These are phyloP conservation scores for Drosophila ezoana DNA, from an alignment of 2,888 invertebrate genomes.

Conservation along the genomic window DNA sequence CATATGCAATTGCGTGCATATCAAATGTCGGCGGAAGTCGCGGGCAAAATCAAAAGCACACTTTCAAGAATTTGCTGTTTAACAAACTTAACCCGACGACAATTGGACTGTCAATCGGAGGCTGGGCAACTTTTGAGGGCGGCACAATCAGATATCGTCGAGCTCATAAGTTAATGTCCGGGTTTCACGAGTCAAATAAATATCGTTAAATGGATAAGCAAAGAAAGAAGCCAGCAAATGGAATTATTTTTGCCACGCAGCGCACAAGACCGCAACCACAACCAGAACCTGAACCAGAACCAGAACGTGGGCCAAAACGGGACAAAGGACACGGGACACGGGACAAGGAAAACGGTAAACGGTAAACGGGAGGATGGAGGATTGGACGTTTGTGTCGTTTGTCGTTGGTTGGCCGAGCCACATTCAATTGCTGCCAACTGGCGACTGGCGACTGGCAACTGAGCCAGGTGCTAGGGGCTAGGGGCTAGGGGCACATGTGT, in stretches of 20 bases:
- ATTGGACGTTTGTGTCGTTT: slow-evolving; percentile 39
- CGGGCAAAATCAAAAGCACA: too few relatives aligned
- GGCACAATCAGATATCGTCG: slow-evolving; percentile 22
- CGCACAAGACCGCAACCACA: slow-evolving; percentile 28
- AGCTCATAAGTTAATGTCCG: slow-evolving; percentile 58
- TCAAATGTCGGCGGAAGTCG: too few relatives aligned
- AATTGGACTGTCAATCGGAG: too few relatives aligned
- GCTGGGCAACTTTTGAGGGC: too few relatives aligned
- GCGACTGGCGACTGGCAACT: too few relatives aligned
- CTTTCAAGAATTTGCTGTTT: too few relatives aligned
- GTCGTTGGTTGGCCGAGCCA: slow-evolving; percentile 44
- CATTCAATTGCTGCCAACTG: slow-evolving; percentile 62
- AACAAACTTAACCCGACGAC: too few relatives aligned
- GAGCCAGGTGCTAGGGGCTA: slow-evolving; percentile 7
- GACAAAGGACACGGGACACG: slow-evolving; percentile 24
- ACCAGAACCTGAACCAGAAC: slow-evolving; percentile 1
- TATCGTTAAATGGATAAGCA: slow-evolving; percentile 70
- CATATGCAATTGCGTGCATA: too few relatives aligned
- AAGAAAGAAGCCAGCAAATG: slow-evolving; percentile 70
- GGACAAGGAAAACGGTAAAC: slow-evolving; percentile 15
- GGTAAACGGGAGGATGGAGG: slow-evolving; percentile 11
- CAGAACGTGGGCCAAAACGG: slow-evolving; percentile 27
- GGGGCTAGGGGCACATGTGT: slow-evolving; percentile 8
- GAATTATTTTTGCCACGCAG: slow-evolving; percentile 59
- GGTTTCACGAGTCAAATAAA: slow-evolving; percentile 56